Conservation (phyloP, 2,888 invertebrate genomes). For the Lasius platythorax region DNA sequence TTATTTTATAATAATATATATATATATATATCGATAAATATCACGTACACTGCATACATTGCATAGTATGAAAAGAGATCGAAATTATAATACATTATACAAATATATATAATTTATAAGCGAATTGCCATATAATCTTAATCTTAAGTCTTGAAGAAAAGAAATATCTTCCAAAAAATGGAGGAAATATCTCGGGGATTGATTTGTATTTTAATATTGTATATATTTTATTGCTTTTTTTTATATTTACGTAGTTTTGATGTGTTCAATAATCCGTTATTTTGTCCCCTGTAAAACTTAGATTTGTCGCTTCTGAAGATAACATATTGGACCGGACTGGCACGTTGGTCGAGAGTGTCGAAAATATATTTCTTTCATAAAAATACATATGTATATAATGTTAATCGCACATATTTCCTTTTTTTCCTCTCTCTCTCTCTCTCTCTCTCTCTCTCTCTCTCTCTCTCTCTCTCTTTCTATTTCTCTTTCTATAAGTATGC, state of each 20-base stretch:
- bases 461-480: background rate
- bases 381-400: background rate
- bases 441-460: no score
- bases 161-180: background rate
- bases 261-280: background rate
- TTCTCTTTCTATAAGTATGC: background rate
- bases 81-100: no score
- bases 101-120: no score
- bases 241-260: background rate
- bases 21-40: background rate
- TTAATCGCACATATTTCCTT: background rate
- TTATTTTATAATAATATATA: background rate
- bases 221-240: background rate
- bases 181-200: background rate
- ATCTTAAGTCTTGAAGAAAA: background rate
- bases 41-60: background rate
- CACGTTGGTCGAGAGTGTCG: background rate
- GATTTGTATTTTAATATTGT: background rate
- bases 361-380: conserved; percentile 2
- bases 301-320: background rate
- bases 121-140: no score
- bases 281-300: background rate
- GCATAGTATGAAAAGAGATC: background rate
- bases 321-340: background rate
- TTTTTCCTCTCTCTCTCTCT: no score